A percentile compares a stretch with the other conserved stretches of the same genome.
Evolutionary conservation across 2,888 invertebrate species (phyloP).

Genomic region (Ormyrus pomaceus): DNA sequence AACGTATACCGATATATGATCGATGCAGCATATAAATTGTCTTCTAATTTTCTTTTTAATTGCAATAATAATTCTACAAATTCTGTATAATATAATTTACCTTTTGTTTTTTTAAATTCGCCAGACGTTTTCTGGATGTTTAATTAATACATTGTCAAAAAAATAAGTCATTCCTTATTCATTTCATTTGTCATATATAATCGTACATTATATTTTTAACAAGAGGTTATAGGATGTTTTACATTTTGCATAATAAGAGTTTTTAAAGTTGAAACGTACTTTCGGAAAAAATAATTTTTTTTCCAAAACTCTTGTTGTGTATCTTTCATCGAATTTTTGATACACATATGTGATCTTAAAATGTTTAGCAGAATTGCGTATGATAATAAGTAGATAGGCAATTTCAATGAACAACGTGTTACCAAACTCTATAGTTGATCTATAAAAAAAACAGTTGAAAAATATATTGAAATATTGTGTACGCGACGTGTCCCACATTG

Average conservation of each 20-base stretch:
- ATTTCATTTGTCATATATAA: slow-evolving; percentile 1
- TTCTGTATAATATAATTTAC: no score
- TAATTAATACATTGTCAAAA: slow-evolving; percentile 23
- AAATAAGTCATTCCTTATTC: slow-evolving; percentile 37
- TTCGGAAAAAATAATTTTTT: background rate
- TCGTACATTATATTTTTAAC: slow-evolving; percentile 11
- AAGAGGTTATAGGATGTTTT: no score
- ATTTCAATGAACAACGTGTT: background rate
- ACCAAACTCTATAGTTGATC: slow-evolving; percentile 1
- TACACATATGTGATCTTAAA: slow-evolving; percentile 10
- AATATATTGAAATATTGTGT: slow-evolving; percentile 16
- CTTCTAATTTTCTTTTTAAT: no score
- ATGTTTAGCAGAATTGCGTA: background rate
- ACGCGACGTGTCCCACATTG: slow-evolving; percentile 24
- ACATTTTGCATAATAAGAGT: background rate
- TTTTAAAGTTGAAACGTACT: background rate
- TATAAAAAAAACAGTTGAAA: slow-evolving; percentile 7
- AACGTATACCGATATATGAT: no score
- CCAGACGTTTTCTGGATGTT: background rate
- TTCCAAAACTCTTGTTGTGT: slow-evolving; percentile 13
- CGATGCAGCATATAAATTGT: no score
- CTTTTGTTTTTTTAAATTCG: no score
- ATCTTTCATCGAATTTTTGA: slow-evolving; percentile 30
- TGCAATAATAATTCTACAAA: no score
- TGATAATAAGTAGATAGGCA: background rate